Evolutionary conservation across 2,113 vertebrate genomes (phyloP).

Genomic region (Solea senegalensis): DNA sequence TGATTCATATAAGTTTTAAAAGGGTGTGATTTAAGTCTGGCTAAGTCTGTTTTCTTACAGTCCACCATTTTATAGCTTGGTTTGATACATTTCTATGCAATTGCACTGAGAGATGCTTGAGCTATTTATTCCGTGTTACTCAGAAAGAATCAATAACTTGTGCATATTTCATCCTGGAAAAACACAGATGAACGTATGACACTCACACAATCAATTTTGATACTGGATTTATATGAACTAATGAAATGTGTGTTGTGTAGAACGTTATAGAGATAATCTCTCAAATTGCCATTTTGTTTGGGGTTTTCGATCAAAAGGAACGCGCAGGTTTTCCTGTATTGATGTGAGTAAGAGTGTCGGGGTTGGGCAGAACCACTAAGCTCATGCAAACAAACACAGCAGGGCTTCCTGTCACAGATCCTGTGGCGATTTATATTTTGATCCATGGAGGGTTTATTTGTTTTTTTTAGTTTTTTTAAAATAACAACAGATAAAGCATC

Average conservation of each 20-base stretch:
- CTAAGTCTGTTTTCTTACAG: not conserved
- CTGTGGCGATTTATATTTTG: not conserved
- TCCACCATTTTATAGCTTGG: slow-evolving; percentile 1
- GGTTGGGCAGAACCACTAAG: not conserved
- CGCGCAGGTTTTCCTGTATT: slow-evolving; percentile 3
- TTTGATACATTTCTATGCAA: slow-evolving; percentile 15
- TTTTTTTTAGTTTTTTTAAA: not conserved
- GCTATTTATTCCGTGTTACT: slow-evolving; percentile 2
- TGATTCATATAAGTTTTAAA: slow-evolving; percentile 19
- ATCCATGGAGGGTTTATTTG: not conserved
- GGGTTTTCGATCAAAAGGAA: slow-evolving; percentile 22
- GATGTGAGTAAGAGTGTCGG: not conserved
- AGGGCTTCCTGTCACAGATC: not conserved
- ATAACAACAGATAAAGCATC: not conserved
- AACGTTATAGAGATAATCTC: not conserved
- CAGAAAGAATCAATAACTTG: slow-evolving; percentile 11
- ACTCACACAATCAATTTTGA: slow-evolving; percentile 3
- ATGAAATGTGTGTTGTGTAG: not conserved
- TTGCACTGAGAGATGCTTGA: not conserved
- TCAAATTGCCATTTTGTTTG: slow-evolving; percentile 5
- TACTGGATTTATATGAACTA: not conserved
- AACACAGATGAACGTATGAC: not conserved
- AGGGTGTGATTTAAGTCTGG: slow-evolving; percentile 12
- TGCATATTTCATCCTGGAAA: slow-evolving; percentile 18
- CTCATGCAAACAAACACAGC: not conserved